phyloP scores from a whole-genome alignment of 2,113 vertebrate species.

The Gulo gulo region DNA sequence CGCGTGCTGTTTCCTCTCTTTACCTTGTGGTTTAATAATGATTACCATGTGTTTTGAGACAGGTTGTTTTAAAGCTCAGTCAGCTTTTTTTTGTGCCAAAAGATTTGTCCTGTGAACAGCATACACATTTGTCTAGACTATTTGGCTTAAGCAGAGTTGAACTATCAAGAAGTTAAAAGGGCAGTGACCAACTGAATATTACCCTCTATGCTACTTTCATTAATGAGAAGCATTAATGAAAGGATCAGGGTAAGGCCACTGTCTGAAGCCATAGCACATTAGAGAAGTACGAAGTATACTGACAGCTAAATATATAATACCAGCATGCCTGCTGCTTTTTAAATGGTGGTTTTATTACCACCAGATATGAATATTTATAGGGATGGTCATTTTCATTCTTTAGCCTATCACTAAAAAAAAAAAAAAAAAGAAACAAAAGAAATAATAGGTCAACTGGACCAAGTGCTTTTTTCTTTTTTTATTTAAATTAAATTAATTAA shows the following conservation, averaged over 20 bases:
- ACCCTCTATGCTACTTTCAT: neutral
- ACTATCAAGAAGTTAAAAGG: constrained; percentile 28
- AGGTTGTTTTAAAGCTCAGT: neutral
- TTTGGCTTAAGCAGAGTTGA: constrained; percentile 22
- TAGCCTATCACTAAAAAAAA: constrained; percentile 24
- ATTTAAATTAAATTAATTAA: neutral
- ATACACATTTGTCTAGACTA: neutral
- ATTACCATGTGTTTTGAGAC: constrained; percentile 7
- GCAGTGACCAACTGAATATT: neutral
- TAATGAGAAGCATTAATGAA: constrained; percentile 42
- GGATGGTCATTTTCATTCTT: constrained; percentile 51
- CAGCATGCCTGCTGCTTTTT: constrained; percentile 61
- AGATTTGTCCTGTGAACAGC: constrained; percentile 6
- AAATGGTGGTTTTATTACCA: constrained; percentile 62
- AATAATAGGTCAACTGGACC: neutral
- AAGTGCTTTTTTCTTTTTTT: neutral
- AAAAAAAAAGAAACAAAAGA: neutral
- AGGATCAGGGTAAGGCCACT: constrained; percentile 12
- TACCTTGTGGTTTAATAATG: neutral
- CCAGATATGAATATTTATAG: constrained; percentile 45
- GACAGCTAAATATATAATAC: constrained; percentile 49
- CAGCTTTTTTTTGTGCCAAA: constrained; percentile 1
- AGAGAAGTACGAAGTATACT: constrained; percentile 39
- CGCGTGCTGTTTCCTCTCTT: neutral
- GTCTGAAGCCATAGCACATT: constrained; percentile 31